These are phyloP conservation scores for Isichthys henryi DNA, from an alignment of 2,113 vertebrate species.

Conservation along the genomic window DNA sequence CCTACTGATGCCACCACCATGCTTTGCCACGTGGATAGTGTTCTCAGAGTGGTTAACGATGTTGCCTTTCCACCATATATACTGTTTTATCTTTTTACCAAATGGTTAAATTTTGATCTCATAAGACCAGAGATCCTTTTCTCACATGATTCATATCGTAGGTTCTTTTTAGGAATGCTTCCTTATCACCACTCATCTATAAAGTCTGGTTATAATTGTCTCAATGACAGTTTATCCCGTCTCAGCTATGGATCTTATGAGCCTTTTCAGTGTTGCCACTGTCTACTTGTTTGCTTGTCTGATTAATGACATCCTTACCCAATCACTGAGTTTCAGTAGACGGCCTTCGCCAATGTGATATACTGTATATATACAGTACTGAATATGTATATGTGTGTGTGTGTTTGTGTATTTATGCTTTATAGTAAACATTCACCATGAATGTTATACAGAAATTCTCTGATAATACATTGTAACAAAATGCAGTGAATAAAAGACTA, in stretches of 20 bases:
- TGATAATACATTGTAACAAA: background rate
- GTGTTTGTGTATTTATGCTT: background rate
- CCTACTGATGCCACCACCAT: background rate
- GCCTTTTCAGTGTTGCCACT: background rate
- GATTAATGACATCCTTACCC: background rate
- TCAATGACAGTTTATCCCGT: background rate
- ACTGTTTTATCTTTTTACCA: background rate
- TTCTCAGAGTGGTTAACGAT: background rate
- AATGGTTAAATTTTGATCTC: background rate
- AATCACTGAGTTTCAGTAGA: background rate
- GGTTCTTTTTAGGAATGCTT: background rate
- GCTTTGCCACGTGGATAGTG: background rate
- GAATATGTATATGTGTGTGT: background rate
- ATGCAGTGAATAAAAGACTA: background rate
- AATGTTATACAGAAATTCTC: background rate
- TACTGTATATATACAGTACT: background rate
- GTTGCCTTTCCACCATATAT: background rate
- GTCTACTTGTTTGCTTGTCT: background rate
- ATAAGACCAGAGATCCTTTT: background rate
- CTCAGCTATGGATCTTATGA: background rate
- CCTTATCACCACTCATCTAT: background rate
- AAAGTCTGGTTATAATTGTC: background rate
- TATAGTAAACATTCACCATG: background rate
- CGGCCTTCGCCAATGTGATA: background rate
- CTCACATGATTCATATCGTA: background rate